These are phyloP conservation scores for Drosophila differens DNA, from an alignment of 2,888 invertebrate species.

Conservation along the genomic window DNA sequence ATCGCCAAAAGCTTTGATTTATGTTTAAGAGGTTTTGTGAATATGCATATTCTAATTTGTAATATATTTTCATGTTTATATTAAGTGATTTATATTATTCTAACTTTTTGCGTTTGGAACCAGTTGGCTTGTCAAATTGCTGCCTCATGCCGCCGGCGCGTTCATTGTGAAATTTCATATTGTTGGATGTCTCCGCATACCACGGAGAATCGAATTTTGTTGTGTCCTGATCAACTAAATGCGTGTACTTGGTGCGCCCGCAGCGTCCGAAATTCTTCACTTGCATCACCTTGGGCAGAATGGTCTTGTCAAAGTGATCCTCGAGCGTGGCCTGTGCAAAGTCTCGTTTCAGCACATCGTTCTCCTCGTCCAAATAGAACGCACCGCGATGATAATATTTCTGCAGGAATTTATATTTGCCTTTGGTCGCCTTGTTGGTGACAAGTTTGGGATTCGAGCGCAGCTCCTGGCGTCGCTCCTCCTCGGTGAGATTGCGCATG, in stretches of 20 bases:
- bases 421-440: constrained; percentile 97
- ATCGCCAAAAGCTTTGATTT: background rate
- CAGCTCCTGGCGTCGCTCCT: constrained; percentile 95
- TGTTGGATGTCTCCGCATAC: constrained; percentile 96
- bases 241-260: constrained; percentile 99
- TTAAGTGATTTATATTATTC: constrained; percentile 22
- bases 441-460: constrained; percentile 96
- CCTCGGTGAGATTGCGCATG: constrained; percentile 97
- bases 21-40: background rate
- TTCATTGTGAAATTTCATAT: constrained; percentile 93
- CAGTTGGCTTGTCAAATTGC: constrained; percentile 94
- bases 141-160: constrained; percentile 97
- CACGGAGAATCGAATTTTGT: constrained; percentile 99
- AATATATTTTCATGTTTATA: constrained; percentile 11
- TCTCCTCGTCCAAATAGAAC: constrained; percentile 98
- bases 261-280: constrained; percentile 99
- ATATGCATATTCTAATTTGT: constrained; percentile 15
- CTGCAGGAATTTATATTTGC: constrained; percentile 99
- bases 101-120: constrained; percentile 83
- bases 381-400: constrained; percentile 99
- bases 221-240: constrained; percentile 99
- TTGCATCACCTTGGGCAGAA: constrained; percentile 99
- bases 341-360: constrained; percentile 95
- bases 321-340: constrained; percentile 98
- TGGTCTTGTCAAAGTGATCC: constrained; percentile 99